Conservation (phyloP, 2,888 invertebrate species). For the Spilosoma lubricipeda region DNA sequence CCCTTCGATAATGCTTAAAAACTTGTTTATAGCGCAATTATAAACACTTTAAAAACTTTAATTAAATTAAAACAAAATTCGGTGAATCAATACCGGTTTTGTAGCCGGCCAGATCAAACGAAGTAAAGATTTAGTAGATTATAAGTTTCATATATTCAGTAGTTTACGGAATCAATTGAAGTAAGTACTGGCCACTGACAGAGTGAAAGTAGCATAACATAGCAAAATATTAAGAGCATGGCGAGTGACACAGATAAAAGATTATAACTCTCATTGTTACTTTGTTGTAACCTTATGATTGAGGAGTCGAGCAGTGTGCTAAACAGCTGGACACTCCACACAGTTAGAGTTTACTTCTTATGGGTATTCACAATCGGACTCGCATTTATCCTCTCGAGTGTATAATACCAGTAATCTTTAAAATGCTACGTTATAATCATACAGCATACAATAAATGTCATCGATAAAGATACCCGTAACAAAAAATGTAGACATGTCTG, state of each 20-base stretch:
- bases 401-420: conserved; percentile 18
- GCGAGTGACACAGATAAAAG: conserved; percentile 66
- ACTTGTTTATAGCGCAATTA: conserved; percentile 29
- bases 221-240: conserved; percentile 67
- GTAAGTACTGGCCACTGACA: conserved; percentile 54
- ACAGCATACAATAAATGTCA: conserved; percentile 32
- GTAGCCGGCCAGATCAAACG: conserved; percentile 24
- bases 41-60: conserved; percentile 26
- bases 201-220: conserved; percentile 67
- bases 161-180: conserved; percentile 38
- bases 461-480: conserved; percentile 15
- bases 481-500: conserved; percentile 2
- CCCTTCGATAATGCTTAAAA: conserved; percentile 30
- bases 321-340: background rate
- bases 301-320: background rate
- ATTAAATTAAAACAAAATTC: conserved; percentile 30
- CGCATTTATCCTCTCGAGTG: background rate
- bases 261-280: conserved; percentile 42
- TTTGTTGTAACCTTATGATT: background rate
- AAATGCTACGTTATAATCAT: conserved; percentile 46
- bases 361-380: background rate
- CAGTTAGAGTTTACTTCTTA: background rate
- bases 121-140: conserved; percentile 15
- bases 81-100: conserved; percentile 36
- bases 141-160: conserved; percentile 17